These are phyloP conservation scores for Argopecten irradians DNA, from an alignment of 1,140 invertebrate species.

Conservation along the genomic window DNA sequence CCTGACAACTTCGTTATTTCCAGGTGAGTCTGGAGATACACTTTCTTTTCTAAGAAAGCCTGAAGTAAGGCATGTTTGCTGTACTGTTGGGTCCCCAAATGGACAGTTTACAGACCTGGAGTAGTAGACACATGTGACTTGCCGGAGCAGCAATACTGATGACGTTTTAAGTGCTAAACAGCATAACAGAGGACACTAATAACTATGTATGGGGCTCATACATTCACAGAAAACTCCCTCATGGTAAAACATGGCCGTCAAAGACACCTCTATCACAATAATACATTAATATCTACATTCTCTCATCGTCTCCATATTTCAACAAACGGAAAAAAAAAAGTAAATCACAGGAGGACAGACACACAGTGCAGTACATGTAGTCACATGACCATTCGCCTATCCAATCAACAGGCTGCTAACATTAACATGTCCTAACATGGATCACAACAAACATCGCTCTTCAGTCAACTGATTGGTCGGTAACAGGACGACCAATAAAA, in stretches of 20 bases:
- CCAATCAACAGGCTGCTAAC: conserved; percentile 6
- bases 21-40: not conserved
- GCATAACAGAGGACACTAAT: not conserved
- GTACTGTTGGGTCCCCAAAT: too few species aligned
- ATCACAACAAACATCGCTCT: not conserved
- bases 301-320: not conserved
- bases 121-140: not conserved
- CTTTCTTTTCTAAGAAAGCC: too few species aligned
- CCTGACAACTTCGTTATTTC: not conserved
- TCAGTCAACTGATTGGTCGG: not conserved
- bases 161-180: not conserved
- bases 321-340: not conserved
- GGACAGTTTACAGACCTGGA: not conserved
- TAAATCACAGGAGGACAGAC: conserved; percentile 7
- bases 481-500: not conserved
- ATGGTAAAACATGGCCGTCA: not conserved
- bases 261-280: conserved; percentile 12
- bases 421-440: not conserved
- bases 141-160: not conserved
- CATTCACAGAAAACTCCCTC: not conserved
- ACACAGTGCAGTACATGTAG: not conserved
- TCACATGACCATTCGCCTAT: not conserved
- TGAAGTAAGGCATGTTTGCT: too few species aligned
- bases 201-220: not conserved
- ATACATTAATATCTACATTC: not conserved